Percentiles rank a stretch among this genome's conserved stretches.
Conservation (phyloP, 1,140 invertebrate genomes). For the Drosophila tsacasi region DNA sequence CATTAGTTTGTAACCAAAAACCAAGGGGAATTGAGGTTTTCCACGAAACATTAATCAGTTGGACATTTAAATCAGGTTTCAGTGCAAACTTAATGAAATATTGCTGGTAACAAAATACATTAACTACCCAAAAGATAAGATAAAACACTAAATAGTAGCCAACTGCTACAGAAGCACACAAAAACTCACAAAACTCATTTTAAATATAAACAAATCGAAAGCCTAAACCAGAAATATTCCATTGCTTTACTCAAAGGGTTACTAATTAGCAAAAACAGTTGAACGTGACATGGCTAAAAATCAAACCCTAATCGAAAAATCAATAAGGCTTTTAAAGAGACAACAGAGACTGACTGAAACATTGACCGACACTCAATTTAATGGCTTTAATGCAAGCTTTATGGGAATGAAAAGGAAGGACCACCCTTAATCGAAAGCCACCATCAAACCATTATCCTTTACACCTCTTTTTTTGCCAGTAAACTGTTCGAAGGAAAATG, state of each 20-base stretch:
- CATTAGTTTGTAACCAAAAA: conserved; percentile 30
- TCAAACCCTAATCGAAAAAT: conserved; percentile 11
- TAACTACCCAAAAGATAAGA: background rate
- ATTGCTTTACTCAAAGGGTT: background rate
- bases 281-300: conserved; percentile 6
- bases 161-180: background rate
- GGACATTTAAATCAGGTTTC: conserved; percentile 1
- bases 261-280: conserved; percentile 11
- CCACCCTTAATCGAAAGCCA: conserved; percentile 19
- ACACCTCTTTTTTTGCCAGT: conserved; percentile 3
- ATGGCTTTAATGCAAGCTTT: conserved; percentile 3
- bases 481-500: conserved; percentile 19
- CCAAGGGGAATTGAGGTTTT: background rate
- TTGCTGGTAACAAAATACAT: conserved; percentile 3
- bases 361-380: background rate
- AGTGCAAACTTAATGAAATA: background rate
- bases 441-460: conserved; percentile 27
- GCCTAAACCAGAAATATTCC: background rate
- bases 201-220: background rate
- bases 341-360: background rate
- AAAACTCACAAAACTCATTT: background rate
- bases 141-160: background rate
- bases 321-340: conserved; percentile 13
- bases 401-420: background rate
- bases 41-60: background rate